These are phyloP conservation scores for Temnopleurus reevesii DNA, from an alignment of 53 echinoderm and acorn worm genomes.

Conservation along the genomic window DNA sequence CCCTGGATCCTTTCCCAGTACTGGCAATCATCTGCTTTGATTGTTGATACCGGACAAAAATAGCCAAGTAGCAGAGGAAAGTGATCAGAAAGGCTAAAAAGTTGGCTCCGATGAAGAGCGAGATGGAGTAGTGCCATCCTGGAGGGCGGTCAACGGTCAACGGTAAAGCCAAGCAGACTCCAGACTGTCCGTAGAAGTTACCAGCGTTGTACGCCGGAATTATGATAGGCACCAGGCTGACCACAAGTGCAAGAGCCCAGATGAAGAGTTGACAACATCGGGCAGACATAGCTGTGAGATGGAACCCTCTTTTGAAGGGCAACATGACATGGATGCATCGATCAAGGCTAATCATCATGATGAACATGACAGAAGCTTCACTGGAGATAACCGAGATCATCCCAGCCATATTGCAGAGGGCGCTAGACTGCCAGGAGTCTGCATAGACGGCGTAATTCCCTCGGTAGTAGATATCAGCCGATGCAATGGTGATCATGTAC, in stretches of 20 bases:
- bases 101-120: slow-evolving; percentile 51
- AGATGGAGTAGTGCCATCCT: slow-evolving; percentile 63
- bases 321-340: slow-evolving; percentile 53
- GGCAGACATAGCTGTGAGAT: neutral
- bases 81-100: slow-evolving; percentile 48
- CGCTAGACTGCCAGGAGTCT: slow-evolving; percentile 45
- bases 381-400: slow-evolving; percentile 60
- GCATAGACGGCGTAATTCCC: slow-evolving; percentile 28
- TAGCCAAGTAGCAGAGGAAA: slow-evolving; percentile 52
- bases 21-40: neutral
- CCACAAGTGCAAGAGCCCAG: neutral
- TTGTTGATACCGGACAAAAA: slow-evolving; percentile 43
- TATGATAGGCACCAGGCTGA: neutral
- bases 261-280: neutral
- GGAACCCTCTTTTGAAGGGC: slow-evolving; percentile 45
- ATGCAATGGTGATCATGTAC: slow-evolving; percentile 68
- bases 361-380: slow-evolving; percentile 61
- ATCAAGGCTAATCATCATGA: slow-evolving; percentile 63
- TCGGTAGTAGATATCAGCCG: slow-evolving; percentile 57
- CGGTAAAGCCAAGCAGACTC: slow-evolving; percentile 66
- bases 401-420: slow-evolving; percentile 56
- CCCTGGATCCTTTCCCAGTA: neutral
- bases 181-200: slow-evolving; percentile 62
- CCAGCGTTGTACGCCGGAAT: neutral
- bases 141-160: neutral